These are phyloP conservation scores for Ostrea denselamellosa DNA, from an alignment of 1,140 invertebrate genomes.

Conservation along the genomic window DNA sequence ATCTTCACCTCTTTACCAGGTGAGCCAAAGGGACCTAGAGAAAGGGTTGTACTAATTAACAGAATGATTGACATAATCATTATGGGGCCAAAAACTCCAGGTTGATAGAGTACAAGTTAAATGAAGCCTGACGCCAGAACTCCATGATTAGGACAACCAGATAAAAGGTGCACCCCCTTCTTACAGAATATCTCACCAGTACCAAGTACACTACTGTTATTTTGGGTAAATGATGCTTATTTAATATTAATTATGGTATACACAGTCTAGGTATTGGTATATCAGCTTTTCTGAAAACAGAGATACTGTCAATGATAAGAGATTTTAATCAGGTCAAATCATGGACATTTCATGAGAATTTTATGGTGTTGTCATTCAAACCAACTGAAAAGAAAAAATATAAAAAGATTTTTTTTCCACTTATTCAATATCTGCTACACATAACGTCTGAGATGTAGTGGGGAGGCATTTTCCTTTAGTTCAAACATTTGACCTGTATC, in stretches of 20 bases:
- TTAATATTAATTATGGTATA: not conserved
- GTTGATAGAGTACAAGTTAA: constrained; percentile 4
- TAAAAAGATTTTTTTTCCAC: not conserved
- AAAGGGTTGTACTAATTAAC: not conserved
- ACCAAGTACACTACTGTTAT: not conserved
- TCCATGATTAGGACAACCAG: not conserved
- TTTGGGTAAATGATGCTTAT: constrained; percentile 17
- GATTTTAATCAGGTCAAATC: not conserved
- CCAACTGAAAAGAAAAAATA: not conserved
- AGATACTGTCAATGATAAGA: not conserved
- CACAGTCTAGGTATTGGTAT: not conserved
- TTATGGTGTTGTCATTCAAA: not conserved
- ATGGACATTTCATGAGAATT: not conserved
- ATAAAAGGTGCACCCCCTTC: not conserved
- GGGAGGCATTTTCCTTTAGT: no score
- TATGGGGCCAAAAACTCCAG: not conserved
- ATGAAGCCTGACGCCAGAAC: constrained; percentile 9
- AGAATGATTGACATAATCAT: constrained; percentile 14
- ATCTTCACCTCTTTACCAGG: not conserved
- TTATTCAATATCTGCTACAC: not conserved
- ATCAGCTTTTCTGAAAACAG: not conserved
- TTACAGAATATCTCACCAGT: not conserved
- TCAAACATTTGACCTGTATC: no score
- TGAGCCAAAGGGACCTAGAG: not conserved
- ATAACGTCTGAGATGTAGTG: not conserved